phyloP scores from a whole-genome alignment of 2,888 invertebrate species.

The Sphaerophoria rueppellii region DNA sequence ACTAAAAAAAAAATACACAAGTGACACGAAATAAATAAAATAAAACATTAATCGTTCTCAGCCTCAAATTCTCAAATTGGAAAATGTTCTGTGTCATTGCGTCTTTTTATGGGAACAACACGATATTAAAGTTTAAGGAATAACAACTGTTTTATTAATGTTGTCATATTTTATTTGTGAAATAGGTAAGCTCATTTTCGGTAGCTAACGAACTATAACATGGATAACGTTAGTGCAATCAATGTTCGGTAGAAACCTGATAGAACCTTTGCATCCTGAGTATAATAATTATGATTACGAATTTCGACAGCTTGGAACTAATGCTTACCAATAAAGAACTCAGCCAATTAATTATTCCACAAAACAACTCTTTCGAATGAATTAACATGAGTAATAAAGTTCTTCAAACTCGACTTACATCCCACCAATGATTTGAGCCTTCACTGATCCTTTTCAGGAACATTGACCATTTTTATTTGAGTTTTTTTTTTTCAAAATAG shows the following conservation, averaged over 20 bases:
- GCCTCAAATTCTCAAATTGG: constrained; percentile 10
- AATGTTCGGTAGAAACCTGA: too few species aligned
- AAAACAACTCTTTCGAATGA: constrained; percentile 62
- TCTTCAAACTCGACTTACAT: constrained; percentile 46
- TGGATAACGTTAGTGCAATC: too few species aligned
- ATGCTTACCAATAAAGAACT: background rate
- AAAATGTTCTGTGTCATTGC: too few species aligned
- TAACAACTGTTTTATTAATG: too few species aligned
- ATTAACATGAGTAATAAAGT: constrained; percentile 69
- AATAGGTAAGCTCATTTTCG: too few species aligned
- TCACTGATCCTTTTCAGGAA: constrained; percentile 33
- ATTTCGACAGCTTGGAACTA: constrained; percentile 30
- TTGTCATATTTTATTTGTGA: too few species aligned
- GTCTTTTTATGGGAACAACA: too few species aligned
- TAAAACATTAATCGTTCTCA: constrained; percentile 59
- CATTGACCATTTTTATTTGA: constrained; percentile 37
- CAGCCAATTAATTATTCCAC: constrained; percentile 56
- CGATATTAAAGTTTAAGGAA: too few species aligned
- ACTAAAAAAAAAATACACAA: constrained; percentile 21
- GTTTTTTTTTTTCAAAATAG: background rate
- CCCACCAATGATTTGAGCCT: constrained; percentile 39
- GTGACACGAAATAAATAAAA: constrained; percentile 10
- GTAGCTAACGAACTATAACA: too few species aligned
- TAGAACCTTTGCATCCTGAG: too few species aligned
- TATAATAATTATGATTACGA: background rate